These are phyloP conservation scores for Tenthredo amoena DNA, from an alignment of 2,888 invertebrate genomes.

Conservation along the genomic window DNA sequence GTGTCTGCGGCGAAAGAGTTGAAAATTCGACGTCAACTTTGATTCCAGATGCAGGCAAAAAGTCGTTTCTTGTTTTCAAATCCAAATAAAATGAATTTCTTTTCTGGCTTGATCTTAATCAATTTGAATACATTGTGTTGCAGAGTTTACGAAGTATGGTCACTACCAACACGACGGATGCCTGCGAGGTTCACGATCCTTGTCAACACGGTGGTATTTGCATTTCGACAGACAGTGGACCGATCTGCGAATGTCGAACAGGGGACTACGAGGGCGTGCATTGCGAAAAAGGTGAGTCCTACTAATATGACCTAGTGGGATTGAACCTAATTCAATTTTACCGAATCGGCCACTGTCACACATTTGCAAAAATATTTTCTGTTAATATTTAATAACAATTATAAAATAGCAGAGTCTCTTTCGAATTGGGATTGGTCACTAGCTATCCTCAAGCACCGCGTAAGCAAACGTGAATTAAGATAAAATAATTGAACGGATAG, in stretches of 20 bases:
- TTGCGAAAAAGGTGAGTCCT: slow-evolving; percentile 93
- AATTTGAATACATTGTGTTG: slow-evolving; percentile 56
- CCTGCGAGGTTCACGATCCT: slow-evolving; percentile 93
- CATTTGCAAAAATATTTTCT: background rate
- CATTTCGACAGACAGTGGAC: slow-evolving; percentile 96
- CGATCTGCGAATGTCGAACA: slow-evolving; percentile 96
- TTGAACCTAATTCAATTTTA: background rate
- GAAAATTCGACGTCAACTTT: background rate
- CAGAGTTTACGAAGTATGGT: slow-evolving; percentile 78
- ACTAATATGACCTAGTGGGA: background rate
- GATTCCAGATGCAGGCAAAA: background rate
- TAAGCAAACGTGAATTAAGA: no score
- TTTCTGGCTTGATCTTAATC: background rate
- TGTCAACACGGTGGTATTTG: slow-evolving; percentile 98
- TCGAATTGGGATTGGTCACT: background rate
- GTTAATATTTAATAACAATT: no score
- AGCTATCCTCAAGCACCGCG: no score
- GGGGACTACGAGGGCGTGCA: slow-evolving; percentile 96
- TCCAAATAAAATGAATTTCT: background rate
- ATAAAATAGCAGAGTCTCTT: background rate
- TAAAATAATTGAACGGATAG: no score
- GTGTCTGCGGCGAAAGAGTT: background rate
- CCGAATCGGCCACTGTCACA: background rate
- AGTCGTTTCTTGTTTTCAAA: background rate
- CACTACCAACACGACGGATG: slow-evolving; percentile 87